Evolutionary conservation across 2,797 vertebrate genomes (phyloP).

Genomic region (Chloroceryle amazona): DNA sequence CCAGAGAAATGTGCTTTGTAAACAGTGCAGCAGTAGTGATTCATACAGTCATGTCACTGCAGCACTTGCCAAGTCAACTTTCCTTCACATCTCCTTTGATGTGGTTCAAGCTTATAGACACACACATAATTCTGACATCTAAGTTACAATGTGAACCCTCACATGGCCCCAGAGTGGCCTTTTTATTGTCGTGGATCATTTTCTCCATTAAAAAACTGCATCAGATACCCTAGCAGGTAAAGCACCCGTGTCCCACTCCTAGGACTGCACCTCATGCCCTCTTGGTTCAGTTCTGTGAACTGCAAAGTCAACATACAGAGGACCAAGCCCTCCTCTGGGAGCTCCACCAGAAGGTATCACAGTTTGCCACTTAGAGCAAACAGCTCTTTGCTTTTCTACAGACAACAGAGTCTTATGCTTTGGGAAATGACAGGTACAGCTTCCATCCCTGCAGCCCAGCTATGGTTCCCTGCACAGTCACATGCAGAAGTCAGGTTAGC

Average conservation of each 20-base stretch:
- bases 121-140: background rate
- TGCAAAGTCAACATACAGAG: background rate
- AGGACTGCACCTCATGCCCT: background rate
- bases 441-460: background rate
- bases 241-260: background rate
- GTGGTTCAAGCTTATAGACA: background rate
- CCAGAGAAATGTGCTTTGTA: background rate
- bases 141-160: fast-evolving
- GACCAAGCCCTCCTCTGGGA: background rate
- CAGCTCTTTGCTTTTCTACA: background rate
- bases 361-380: background rate
- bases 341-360: background rate
- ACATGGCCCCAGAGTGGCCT: background rate
- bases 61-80: background rate
- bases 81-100: background rate
- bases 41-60: background rate
- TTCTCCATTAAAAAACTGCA: background rate
- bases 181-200: background rate
- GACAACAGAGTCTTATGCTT: background rate
- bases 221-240: background rate
- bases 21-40: background rate
- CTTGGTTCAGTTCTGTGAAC: background rate
- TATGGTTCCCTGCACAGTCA: background rate
- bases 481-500: background rate
- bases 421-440: background rate